Base-by-base conservation (phyloP, 1,140 invertebrate genomes). In the Cylas formicarius region DNA sequence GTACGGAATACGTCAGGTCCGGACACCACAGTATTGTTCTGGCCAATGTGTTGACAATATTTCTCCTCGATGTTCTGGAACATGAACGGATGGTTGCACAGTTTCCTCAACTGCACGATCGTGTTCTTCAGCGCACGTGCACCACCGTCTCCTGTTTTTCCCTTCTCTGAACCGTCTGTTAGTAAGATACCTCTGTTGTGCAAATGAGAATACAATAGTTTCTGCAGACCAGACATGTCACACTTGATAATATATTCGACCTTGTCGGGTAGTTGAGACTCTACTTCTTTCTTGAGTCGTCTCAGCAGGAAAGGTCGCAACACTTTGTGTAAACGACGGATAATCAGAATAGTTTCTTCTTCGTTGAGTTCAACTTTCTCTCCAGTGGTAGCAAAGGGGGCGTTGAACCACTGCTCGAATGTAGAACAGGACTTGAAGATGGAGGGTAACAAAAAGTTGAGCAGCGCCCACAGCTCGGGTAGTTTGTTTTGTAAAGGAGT, bases 71-170 rank as follows among this genome's bases (percentile, higher is more conserved):
- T 96, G 60, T 91, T 87, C 69, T 90, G 87, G 72, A 98, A 99
- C 87, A 99, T 96, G 69, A 98, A 99, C 2, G 96, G 96, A 77
- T 99, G 96, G 72, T 99, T 99, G 69, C 95, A 98, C 21, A 99
- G 78, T 71, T 99, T 99, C 37, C 95, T 74, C 48, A 99, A 68
- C 67, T 99, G 96, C 54, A 99, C 95, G 58, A 99, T 96, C 0
- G 94, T 97, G 67, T 99, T 99, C 93, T 97, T 97, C n/a, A 99
- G 72, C 4, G 93, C 90, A 67, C 95, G 95, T n/a, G 90, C 82
- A 7, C 91, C 91, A 32, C 92, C 90, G 63, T 90, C 91, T 46
- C 90, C 91, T 69, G 92, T 88, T 62, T 91, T 92, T 38, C 91
- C 90, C 60, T 91, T 92, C 65, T 96, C 92, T 1, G 90, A 92